Conservation (phyloP, 2,113 vertebrate genomes). For the Poecile atricapillus region DNA sequence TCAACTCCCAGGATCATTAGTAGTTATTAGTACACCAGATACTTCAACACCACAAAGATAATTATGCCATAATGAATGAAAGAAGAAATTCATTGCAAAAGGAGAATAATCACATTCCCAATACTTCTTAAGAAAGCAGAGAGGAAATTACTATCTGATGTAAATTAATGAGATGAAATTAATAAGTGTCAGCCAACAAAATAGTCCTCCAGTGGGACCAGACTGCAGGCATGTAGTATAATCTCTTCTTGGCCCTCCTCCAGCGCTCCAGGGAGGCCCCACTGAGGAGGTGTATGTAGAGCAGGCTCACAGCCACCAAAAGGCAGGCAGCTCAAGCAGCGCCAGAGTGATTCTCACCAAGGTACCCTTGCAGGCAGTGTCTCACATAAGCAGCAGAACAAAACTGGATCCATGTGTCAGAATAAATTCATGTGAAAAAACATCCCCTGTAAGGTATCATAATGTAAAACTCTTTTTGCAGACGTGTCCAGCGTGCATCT, state of each 20-base stretch:
- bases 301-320: background rate
- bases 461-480: background rate
- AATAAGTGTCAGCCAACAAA: slow-evolving; percentile 18
- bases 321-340: background rate
- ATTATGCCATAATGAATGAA: slow-evolving; percentile 13
- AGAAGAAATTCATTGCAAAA: background rate
- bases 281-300: background rate
- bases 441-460: background rate
- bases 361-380: background rate
- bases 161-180: slow-evolving; percentile 37
- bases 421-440: background rate
- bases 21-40: background rate
- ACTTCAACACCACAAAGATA: slow-evolving; percentile 13
- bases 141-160: background rate
- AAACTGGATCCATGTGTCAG: background rate
- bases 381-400: background rate
- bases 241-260: background rate
- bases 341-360: background rate
- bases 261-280: background rate
- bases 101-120: slow-evolving; percentile 1
- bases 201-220: background rate
- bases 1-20: background rate
- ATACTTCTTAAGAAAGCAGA: background rate
- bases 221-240: background rate
- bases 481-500: rapidly evolving